These are phyloP conservation scores for Echinops telfairi DNA, from an alignment of 2,113 vertebrate genomes.

Conservation along the genomic window DNA sequence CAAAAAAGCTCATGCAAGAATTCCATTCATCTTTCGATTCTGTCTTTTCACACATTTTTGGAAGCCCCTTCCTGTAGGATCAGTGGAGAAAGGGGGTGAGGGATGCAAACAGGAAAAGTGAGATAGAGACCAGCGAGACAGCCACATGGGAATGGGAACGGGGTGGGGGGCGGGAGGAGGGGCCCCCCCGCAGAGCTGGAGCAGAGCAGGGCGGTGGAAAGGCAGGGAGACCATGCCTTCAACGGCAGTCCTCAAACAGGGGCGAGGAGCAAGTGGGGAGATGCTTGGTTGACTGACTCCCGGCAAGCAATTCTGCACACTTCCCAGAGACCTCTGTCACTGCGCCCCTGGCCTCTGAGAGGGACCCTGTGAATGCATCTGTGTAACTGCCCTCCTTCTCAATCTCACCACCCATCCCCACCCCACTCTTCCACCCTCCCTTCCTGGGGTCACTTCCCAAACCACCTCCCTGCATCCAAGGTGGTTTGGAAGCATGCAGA, in stretches of 20 bases:
- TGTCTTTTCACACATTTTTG: too few species aligned
- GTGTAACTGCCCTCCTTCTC: not conserved
- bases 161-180: not conserved
- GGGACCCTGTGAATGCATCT: not conserved
- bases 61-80: too few species aligned
- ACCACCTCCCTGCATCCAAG: not conserved
- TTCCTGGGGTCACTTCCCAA: not conserved
- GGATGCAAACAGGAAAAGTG: not conserved
- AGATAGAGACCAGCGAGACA: not conserved
- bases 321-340: not conserved
- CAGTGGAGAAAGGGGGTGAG: not conserved
- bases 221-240: not conserved
- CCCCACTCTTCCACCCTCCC: not conserved
- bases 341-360: not conserved
- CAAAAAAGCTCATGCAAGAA: too few species aligned
- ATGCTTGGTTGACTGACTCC: not conserved
- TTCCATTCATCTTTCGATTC: too few species aligned
- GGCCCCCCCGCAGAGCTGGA: too few species aligned
- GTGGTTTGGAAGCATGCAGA: not conserved
- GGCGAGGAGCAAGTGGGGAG: not conserved
- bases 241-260: not conserved
- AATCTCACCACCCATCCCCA: too few species aligned
- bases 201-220: not conserved
- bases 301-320: not conserved
- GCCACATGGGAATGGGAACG: not conserved